These are phyloP conservation scores for Steinernema scapterisci DNA, from an alignment of 2,888 invertebrate genomes.

Conservation along the genomic window DNA sequence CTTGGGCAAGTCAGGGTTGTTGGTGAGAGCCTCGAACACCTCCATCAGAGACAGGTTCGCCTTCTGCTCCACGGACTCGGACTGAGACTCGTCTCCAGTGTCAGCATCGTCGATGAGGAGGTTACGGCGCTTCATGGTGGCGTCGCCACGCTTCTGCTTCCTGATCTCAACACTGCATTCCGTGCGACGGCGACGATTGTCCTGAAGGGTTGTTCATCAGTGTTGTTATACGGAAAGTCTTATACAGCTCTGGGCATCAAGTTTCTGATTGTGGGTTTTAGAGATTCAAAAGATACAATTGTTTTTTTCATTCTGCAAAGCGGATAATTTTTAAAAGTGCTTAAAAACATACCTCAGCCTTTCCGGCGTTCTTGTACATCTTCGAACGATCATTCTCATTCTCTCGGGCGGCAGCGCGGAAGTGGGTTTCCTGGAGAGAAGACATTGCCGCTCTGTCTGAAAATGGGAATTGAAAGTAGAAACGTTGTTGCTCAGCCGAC, in stretches of 20 bases:
- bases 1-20: constrained; percentile 51
- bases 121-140: constrained; percentile 77
- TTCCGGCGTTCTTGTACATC: constrained; percentile 62
- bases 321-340: too few relatives aligned
- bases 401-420: too few relatives aligned
- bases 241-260: too few relatives aligned
- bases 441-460: too few relatives aligned
- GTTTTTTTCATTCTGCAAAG: too few relatives aligned
- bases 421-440: too few relatives aligned
- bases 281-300: too few relatives aligned
- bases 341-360: constrained; percentile 47
- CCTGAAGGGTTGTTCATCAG: constrained; percentile 66
- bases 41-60: background rate
- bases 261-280: too few relatives aligned
- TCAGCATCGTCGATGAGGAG: constrained; percentile 41
- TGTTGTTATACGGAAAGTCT: background rate
- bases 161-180: constrained; percentile 88
- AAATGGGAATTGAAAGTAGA: too few relatives aligned
- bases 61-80: background rate
- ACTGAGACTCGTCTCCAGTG: background rate
- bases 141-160: constrained; percentile 90
- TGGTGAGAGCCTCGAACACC: constrained; percentile 37
- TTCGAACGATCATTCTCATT: constrained; percentile 43
- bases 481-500: too few relatives aligned
- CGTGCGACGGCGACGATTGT: constrained; percentile 84